These are phyloP conservation scores for Hymenopus coronatus DNA, from an alignment of 2,888 invertebrate genomes.

Conservation along the genomic window DNA sequence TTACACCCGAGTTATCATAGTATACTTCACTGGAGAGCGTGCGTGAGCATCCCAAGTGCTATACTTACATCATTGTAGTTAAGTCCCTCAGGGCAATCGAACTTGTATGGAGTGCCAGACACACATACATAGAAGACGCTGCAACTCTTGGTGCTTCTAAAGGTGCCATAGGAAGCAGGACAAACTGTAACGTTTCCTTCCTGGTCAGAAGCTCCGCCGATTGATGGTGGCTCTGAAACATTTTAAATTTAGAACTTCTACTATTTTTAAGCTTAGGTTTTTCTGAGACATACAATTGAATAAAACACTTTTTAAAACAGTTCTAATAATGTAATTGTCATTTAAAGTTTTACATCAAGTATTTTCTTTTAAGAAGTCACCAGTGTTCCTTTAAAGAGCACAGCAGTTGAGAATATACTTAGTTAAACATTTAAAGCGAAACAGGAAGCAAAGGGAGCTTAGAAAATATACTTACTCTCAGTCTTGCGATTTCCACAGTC, in stretches of 20 bases:
- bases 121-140: slow-evolving; percentile 66
- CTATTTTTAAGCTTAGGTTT: neutral
- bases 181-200: slow-evolving; percentile 43
- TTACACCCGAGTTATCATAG: no score
- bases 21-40: no score
- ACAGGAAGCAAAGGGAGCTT: no score
- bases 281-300: no score
- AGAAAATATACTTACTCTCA: slow-evolving; percentile 18
- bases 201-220: neutral
- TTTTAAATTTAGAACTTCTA: neutral
- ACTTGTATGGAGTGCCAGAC: slow-evolving; percentile 55
- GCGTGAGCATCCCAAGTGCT: neutral
- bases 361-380: no score
- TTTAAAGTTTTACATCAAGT: no score
- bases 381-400: no score
- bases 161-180: slow-evolving; percentile 58
- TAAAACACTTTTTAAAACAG: no score
- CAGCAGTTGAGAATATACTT: no score
- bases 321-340: no score
- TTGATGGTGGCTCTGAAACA: slow-evolving; percentile 19
- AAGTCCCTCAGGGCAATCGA: slow-evolving; percentile 62
- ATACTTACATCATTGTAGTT: slow-evolving; percentile 58
- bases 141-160: slow-evolving; percentile 60
- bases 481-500: slow-evolving; percentile 56
- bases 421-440: no score